Evolutionary conservation across 2,888 invertebrate species (phyloP), one percentile per base, ranked within the genome.

Genomic region (Pristionchus entomophagus): DNA sequence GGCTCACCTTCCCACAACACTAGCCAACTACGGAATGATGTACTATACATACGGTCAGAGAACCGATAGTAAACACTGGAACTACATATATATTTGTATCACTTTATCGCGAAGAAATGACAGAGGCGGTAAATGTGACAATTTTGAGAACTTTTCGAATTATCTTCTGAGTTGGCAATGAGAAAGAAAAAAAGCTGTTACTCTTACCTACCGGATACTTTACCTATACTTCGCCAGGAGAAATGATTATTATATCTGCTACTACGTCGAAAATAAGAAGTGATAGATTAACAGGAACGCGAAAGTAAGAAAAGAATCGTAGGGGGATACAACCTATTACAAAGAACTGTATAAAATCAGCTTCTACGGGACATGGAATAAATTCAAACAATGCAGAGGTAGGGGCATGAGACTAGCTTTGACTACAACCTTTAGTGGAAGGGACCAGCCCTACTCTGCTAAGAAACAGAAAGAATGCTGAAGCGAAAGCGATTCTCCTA

Each of bases 401-500:
- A 51, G 32, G 78, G 78, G 78, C 32, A 80, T 80, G 78, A 80
- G 78, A 51, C 78, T 80, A 80, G 78, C 78, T 80, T 80, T 51
- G 78, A 80, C 78, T 80, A 80, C 78, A 80, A 51, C 49, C 51
- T 80, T 51, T 49, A 51, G 49, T 51, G 78, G 38, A 73, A 73
- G 78, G 78, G 78, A 80, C 78, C 78, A 51, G 78, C 78, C 78
- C 78, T 51, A 80, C 78, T 80, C 78, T 77, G 77, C 77, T 77
- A 77, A 51, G 32, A 80, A 80, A 80, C 78, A 80, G 78, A 80
- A 80, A 80, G 78, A 80, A 80, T 51, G 10, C 1, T 45, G 49
- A 32, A 80, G 78, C 78, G 51, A 32, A 51, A 80, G 77, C 77
- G 45, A 49, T 26, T 80, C 78, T 51, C 78, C 51, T 51, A 32